Evolutionary conservation across 1,140 invertebrate genomes (phyloP).

Genomic region (Drosophila rufa): DNA sequence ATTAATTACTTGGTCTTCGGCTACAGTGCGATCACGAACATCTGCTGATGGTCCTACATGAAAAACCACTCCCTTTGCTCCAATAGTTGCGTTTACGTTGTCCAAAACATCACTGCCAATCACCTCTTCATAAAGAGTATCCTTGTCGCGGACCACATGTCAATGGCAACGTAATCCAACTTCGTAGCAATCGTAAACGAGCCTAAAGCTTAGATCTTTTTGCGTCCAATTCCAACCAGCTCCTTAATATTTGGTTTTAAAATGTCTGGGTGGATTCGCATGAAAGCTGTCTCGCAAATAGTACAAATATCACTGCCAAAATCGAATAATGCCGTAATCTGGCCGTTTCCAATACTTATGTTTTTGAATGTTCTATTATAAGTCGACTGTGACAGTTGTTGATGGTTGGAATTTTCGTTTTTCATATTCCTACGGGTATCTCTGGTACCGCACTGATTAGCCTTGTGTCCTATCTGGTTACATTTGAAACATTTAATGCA

Average conservation of each 20-base stretch:
- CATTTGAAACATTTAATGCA: too few species aligned
- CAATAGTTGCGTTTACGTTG: neutral
- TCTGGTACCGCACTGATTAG: too few species aligned
- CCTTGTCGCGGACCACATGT: neutral
- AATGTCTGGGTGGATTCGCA: neutral
- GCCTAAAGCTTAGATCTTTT: neutral
- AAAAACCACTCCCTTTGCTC: neutral
- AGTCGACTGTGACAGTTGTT: neutral
- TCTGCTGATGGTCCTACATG: neutral
- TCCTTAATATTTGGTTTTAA: neutral
- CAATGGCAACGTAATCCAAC: neutral
- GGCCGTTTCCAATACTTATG: neutral
- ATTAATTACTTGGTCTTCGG: neutral
- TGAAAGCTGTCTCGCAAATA: neutral
- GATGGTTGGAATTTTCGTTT: too few species aligned
- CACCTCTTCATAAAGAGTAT: slow-evolving; percentile 3
- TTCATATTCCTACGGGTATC: too few species aligned
- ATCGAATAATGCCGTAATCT: neutral
- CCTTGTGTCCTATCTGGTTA: too few species aligned
- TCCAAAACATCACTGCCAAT: neutral
- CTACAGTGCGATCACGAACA: neutral
- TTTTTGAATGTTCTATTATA: neutral
- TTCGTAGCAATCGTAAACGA: neutral
- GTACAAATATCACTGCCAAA: neutral
- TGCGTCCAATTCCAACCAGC: too few species aligned